Conservation (phyloP, 2,888 invertebrate species). For the Tinea trinotella region DNA sequence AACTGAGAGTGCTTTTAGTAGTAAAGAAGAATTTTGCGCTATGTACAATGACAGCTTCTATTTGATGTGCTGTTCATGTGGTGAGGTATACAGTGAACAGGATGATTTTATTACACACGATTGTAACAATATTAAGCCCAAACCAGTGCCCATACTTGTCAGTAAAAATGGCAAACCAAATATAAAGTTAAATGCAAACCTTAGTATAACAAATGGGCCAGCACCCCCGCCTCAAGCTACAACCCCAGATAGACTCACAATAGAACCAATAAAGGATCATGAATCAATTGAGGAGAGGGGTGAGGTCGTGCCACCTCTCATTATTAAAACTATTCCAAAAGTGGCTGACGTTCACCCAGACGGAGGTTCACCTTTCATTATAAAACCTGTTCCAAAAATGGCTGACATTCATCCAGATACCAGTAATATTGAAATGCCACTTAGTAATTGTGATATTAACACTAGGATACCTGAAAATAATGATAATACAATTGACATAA, state of each 20-base stretch:
- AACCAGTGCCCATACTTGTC: conserved; percentile 63
- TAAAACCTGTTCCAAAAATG: neutral
- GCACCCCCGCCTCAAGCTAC: neutral
- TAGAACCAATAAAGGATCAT: neutral
- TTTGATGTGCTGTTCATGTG: conserved; percentile 86
- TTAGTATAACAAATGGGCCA: conserved; percentile 45
- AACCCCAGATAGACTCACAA: neutral
- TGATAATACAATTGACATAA: conserved; percentile 4
- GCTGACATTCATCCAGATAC: neutral
- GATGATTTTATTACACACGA: conserved; percentile 84
- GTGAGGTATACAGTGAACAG: conserved; percentile 81
- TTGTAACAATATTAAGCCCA: conserved; percentile 71
- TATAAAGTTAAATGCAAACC: conserved; percentile 38
- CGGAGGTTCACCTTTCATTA: neutral
- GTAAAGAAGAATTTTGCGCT: conserved; percentile 77
- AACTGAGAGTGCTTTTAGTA: conserved; percentile 77
- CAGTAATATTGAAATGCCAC: neutral
- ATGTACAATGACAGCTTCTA: conserved; percentile 79
- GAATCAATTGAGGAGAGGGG: neutral
- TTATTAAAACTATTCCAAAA: neutral
- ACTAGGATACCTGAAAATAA: neutral
- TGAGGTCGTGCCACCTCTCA: neutral
- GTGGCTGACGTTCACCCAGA: neutral
- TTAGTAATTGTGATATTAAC: conserved; percentile 7
- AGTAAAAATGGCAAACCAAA: conserved; percentile 55